Percentiles rank a stretch among this genome's conserved stretches.
phyloP scores from a whole-genome alignment of 2,113 vertebrate genomes.

The Macrotis lagotis region DNA sequence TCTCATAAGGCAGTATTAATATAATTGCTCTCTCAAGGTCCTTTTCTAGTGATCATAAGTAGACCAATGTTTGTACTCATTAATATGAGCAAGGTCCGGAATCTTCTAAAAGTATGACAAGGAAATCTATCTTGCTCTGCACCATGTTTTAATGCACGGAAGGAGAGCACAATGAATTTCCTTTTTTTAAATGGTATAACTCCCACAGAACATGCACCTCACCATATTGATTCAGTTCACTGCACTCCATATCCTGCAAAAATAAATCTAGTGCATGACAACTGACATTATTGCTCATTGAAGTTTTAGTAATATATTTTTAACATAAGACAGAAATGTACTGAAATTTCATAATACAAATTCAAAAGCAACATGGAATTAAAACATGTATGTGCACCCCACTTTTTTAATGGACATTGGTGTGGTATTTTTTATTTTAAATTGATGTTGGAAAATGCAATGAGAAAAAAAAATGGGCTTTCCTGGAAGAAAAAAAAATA shows the following conservation, averaged over 20 bases:
- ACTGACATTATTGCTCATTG: constrained; percentile 80
- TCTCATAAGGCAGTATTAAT: constrained; percentile 49
- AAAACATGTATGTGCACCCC: constrained; percentile 75
- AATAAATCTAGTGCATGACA: constrained; percentile 84
- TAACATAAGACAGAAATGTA: constrained; percentile 83
- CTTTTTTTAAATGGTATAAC: constrained; percentile 76
- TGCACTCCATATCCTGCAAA: constrained; percentile 84
- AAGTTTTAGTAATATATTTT: constrained; percentile 82
- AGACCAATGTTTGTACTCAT: constrained; percentile 54
- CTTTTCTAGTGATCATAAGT: constrained; percentile 32
- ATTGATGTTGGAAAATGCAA: constrained; percentile 72
- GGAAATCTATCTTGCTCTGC: constrained; percentile 69
- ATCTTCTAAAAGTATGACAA: constrained; percentile 65
- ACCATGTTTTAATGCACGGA: constrained; percentile 19
- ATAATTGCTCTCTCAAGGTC: constrained; percentile 67
- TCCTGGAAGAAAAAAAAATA: constrained; percentile 68
- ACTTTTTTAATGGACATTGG: constrained; percentile 62
- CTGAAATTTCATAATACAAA: constrained; percentile 83
- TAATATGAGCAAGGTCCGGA: constrained; percentile 65
- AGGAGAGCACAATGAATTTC: constrained; percentile 76
- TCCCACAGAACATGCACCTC: constrained; percentile 84
- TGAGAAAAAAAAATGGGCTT: constrained; percentile 68
- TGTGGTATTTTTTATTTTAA: constrained; percentile 66
- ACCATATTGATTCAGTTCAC: constrained; percentile 84
- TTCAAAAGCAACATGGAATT: constrained; percentile 80